These are phyloP conservation scores for Aplocera efformata DNA, from an alignment of 2,888 invertebrate genomes.

Conservation along the genomic window DNA sequence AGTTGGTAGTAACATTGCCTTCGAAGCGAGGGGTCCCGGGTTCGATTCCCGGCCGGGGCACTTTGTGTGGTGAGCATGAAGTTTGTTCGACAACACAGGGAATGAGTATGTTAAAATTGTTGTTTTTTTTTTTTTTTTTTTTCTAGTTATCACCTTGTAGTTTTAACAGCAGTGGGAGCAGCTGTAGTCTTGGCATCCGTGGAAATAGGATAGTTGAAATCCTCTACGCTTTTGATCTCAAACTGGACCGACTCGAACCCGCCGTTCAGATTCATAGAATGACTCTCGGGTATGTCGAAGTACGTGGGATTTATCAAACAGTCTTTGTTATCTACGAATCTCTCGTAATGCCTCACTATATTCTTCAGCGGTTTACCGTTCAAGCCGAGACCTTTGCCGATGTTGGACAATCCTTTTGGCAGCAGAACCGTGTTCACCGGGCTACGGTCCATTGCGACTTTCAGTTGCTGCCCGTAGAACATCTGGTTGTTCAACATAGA, in stretches of 20 bases:
- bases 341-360: conserved; percentile 47
- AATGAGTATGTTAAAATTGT: no score
- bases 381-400: conserved; percentile 56
- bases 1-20: no score
- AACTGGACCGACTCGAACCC: conserved; percentile 6
- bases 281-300: conserved; percentile 23
- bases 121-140: no score
- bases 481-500: conserved; percentile 59
- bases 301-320: conserved; percentile 31
- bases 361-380: conserved; percentile 50
- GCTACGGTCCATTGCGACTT: conserved; percentile 42
- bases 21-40: no score
- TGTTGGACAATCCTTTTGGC: conserved; percentile 50
- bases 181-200: neutral
- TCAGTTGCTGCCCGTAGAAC: conserved; percentile 46
- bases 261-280: neutral
- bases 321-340: conserved; percentile 36
- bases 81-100: no score
- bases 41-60: no score
- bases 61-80: no score
- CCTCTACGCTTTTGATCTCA: conserved; percentile 14
- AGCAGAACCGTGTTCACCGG: conserved; percentile 35
- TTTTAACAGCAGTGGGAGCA: no score
- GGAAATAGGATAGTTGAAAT: conserved; percentile 7
- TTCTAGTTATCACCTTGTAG: no score